Base-by-base conservation (phyloP, 1,140 invertebrate genomes). In the Drosophila triauraria region DNA sequence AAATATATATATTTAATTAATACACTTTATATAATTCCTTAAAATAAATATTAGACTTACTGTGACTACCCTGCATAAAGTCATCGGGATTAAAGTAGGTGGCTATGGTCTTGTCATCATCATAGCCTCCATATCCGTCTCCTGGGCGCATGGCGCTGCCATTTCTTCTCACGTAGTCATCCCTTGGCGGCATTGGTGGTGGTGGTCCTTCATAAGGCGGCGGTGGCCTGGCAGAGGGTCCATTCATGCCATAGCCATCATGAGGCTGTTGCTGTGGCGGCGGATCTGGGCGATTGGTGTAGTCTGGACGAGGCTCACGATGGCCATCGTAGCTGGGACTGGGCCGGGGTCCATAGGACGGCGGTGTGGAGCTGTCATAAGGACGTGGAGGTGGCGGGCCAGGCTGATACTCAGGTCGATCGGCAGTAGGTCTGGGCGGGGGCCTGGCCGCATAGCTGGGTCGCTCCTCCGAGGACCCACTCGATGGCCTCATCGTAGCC, bases 1-100 rank as follows among this genome's bases (percentile, higher is more conserved):
- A 30, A 27, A 30, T 30, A 30, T 30, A 30, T 30, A 30, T 30
- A 30, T 7, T 30, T 7, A 7, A 7, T 5, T 30, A 30, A 30
- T 6, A 30, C 5, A 23, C n/a, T n/a, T n/a, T n/a, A n/a, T n/a
- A n/a, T n/a, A n/a, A n/a, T 20, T 20, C 20, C 20, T 20, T 20
- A 6, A 32, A 10, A 10, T 32, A 12, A 12, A 20, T 15, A 38
- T 15, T 38, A 0, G 0, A 59, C 84, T 88, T 56, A 87, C 84
- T 75, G 54, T 75, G 74, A 30, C 72, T 62, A 15, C 78, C 82
- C 3, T 85, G 67, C 61, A 91, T 63, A 23, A 92, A 93, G n/a
- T 93, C 92, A 40, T 90, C 90, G 4, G 92, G 92, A 80, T 93
- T 93, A 35, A 93, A 93, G 42, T 83, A 93, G 3, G 92, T 93